These are phyloP conservation scores for Nannobrachium achirus DNA, from an alignment of 2,113 vertebrate species.

Conservation along the genomic window DNA sequence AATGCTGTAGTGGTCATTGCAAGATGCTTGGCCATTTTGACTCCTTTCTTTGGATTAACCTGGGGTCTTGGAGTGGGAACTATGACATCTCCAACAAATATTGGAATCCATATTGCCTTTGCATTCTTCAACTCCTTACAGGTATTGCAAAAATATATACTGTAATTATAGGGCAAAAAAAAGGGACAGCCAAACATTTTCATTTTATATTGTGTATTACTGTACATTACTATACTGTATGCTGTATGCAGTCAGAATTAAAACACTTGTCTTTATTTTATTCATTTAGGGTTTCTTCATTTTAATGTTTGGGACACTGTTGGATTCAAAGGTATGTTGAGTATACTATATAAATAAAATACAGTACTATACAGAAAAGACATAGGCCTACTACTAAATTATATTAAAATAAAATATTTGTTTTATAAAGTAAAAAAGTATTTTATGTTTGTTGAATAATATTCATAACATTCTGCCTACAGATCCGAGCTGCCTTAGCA, in stretches of 20 bases:
- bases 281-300: conserved; percentile 82
- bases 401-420: background rate
- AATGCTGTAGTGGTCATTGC: conserved; percentile 79
- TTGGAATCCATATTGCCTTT: conserved; percentile 82
- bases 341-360: background rate
- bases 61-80: conserved; percentile 87
- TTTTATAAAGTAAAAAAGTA: background rate
- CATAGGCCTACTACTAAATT: background rate
- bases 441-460: background rate
- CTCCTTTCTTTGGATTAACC: conserved; percentile 88
- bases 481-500: conserved; percentile 57
- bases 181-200: no score
- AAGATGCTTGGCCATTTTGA: conserved; percentile 85
- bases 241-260: no score
- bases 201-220: background rate
- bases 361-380: background rate
- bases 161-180: no score
- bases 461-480: conserved; percentile 17
- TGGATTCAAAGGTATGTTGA: conserved; percentile 65
- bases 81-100: conserved; percentile 42
- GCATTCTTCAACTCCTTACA: conserved; percentile 88
- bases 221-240: background rate
- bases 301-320: conserved; percentile 80
- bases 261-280: background rate
- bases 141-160: conserved; percentile 62